Percentiles rank a stretch among this genome's conserved stretches.
Evolutionary conservation across 2,113 vertebrate genomes (phyloP).

Genomic region (Callorhinus ursinus): DNA sequence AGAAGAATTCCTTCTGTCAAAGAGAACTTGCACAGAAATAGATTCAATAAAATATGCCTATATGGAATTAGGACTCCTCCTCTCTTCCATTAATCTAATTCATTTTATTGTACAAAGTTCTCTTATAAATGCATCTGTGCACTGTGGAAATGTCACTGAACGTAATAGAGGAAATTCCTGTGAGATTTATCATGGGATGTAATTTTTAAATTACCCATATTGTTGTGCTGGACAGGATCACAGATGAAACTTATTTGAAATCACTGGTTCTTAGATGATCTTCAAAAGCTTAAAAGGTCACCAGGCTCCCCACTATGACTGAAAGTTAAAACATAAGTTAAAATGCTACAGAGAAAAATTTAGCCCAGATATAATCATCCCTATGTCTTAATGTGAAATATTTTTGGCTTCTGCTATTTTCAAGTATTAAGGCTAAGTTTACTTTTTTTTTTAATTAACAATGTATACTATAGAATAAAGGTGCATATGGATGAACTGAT

Average conservation of each 20-base stretch:
- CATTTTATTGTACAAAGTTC: slow-evolving; percentile 41
- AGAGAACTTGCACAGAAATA: slow-evolving; percentile 44
- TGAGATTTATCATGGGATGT: slow-evolving; percentile 13
- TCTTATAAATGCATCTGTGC: slow-evolving; percentile 31
- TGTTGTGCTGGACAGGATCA: slow-evolving; percentile 37
- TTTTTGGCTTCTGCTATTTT: not conserved
- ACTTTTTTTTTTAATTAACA: not conserved
- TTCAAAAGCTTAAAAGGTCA: slow-evolving; percentile 53
- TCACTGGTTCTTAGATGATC: slow-evolving; percentile 33
- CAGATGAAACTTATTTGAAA: slow-evolving; percentile 40
- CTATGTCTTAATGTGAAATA: not conserved
- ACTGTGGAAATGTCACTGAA: slow-evolving; percentile 54
- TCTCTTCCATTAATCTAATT: slow-evolving; percentile 46
- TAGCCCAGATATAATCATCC: not conserved
- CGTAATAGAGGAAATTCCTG: slow-evolving; percentile 25
- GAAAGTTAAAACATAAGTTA: slow-evolving; percentile 39
- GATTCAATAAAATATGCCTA: not conserved
- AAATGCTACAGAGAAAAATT: not conserved
- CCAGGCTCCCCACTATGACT: not conserved
- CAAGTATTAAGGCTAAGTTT: not conserved
- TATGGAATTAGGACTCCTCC: slow-evolving; percentile 43
- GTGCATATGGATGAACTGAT: not conserved
- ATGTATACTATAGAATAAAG: not conserved
- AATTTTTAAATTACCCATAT: slow-evolving; percentile 46
- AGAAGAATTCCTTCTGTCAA: slow-evolving; percentile 47